Conservation (phyloP, 2,888 invertebrate species). For the Pachydiplax longipennis region DNA sequence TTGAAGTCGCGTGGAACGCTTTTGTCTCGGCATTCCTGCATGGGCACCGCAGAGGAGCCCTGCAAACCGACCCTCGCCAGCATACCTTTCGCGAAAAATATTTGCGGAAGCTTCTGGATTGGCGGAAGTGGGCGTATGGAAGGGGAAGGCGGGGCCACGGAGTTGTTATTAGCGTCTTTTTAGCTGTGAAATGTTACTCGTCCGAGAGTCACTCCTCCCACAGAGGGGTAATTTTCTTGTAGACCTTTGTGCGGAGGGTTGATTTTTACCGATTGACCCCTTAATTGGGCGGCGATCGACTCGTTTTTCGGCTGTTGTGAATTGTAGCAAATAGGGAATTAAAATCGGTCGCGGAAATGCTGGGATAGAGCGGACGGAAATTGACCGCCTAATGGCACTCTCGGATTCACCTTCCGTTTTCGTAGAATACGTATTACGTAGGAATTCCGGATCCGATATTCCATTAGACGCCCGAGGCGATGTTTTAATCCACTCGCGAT, state of each 20-base stretch:
- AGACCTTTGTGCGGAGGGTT: neutral
- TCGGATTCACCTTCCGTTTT: neutral
- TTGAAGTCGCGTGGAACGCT: conserved; percentile 41
- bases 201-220: neutral
- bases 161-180: neutral
- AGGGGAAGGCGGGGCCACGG: neutral
- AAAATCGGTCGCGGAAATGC: neutral
- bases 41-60: neutral
- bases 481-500: too few relatives aligned
- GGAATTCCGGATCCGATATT: too few relatives aligned
- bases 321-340: neutral
- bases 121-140: neutral
- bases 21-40: conserved; percentile 28
- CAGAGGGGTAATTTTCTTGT: neutral
- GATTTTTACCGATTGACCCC: neutral
- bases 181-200: neutral
- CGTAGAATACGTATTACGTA: too few relatives aligned
- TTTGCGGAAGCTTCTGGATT: neutral
- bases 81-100: neutral
- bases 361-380: neutral
- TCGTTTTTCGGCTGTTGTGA: neutral
- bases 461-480: too few relatives aligned
- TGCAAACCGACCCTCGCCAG: neutral
- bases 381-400: neutral
- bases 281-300: neutral